These are phyloP conservation scores for Rosalia funebris DNA, from an alignment of 2,888 invertebrate genomes.

Conservation along the genomic window DNA sequence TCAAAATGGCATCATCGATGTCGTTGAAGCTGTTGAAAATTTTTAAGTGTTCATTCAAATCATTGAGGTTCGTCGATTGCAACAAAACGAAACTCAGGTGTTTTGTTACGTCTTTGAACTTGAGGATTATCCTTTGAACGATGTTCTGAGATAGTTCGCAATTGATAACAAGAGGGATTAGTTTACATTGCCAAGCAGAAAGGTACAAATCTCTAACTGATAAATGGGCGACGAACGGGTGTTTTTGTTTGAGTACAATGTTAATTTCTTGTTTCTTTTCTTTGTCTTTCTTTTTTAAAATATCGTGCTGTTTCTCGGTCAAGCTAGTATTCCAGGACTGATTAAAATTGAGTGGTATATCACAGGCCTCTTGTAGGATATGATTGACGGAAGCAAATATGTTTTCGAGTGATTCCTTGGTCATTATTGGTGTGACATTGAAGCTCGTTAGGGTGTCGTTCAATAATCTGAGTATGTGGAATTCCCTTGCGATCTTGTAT, in stretches of 20 bases:
- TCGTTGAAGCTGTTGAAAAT: slow-evolving; percentile 7
- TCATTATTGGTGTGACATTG: slow-evolving; percentile 14
- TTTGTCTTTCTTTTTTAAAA: background rate
- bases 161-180: slow-evolving; percentile 8
- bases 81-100: slow-evolving; percentile 14
- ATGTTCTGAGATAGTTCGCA: slow-evolving; percentile 1
- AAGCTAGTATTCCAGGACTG: slow-evolving; percentile 3
- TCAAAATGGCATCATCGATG: background rate
- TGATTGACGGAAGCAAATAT: slow-evolving; percentile 8
- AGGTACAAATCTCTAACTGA: slow-evolving; percentile 8
- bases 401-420: background rate
- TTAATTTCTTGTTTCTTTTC: background rate
- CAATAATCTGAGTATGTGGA: background rate
- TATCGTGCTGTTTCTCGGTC: background rate
- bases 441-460: slow-evolving; percentile 19
- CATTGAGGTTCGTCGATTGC: background rate
- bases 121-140: slow-evolving; percentile 3
- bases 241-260: background rate
- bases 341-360: background rate
- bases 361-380: background rate
- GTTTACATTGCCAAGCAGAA: slow-evolving; percentile 9
- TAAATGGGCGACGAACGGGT: slow-evolving; percentile 1
- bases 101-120: slow-evolving; percentile 2
- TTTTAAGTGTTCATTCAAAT: background rate
- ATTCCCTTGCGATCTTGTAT: background rate